Evolutionary conservation across 1,140 invertebrate species (phyloP).

Genomic region (Lepidurus arcticus): DNA sequence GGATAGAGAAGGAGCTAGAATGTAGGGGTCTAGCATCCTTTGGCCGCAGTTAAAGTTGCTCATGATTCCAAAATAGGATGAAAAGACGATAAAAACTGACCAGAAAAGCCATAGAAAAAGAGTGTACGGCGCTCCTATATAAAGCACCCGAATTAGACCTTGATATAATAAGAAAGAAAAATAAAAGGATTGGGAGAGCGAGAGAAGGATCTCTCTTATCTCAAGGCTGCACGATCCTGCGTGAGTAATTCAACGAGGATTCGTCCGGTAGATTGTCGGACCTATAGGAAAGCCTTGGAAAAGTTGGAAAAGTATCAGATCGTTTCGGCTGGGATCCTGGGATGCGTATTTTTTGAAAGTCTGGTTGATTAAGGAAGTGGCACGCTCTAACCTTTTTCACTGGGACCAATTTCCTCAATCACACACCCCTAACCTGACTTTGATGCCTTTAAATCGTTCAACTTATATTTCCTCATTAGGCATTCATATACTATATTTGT

Average conservation of each 20-base stretch:
- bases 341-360: too few species aligned
- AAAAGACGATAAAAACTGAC: slow-evolving; percentile 1
- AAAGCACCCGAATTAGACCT: not conserved
- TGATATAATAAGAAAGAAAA: not conserved
- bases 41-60: not conserved
- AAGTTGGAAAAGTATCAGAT: too few species aligned
- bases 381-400: slow-evolving; percentile 2
- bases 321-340: too few species aligned
- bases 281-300: too few species aligned
- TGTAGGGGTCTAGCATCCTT: not conserved
- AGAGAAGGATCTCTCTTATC: not conserved
- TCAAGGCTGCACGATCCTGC: not conserved
- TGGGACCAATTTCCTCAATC: slow-evolving; percentile 11
- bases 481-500: not conserved
- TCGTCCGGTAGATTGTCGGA: too few species aligned
- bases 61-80: not conserved
- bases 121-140: not conserved
- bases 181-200: not conserved
- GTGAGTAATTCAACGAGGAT: too few species aligned
- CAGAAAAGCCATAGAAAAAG: not conserved
- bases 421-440: not conserved
- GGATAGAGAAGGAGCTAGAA: not conserved
- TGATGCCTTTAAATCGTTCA: slow-evolving; percentile 22
- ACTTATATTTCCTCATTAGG: slow-evolving; percentile 10
- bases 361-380: not conserved